These are phyloP conservation scores for Congeria kusceri DNA, from an alignment of 2,888 invertebrate genomes.

Conservation along the genomic window DNA sequence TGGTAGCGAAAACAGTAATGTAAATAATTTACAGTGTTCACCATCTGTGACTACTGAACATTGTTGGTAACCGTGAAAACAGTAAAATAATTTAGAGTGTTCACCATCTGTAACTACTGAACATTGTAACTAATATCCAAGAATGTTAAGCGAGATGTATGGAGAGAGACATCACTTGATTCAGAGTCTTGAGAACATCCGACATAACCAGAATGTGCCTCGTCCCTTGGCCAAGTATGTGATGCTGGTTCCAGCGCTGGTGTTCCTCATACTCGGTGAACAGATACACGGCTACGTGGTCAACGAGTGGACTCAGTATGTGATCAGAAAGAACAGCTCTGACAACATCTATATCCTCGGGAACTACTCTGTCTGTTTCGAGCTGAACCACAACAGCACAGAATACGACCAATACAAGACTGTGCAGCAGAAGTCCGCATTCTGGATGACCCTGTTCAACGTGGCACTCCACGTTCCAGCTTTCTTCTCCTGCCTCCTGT, in stretches of 20 bases:
- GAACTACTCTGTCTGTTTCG: conserved; percentile 21
- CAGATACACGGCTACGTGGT: conserved; percentile 36
- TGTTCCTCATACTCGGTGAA: conserved; percentile 17
- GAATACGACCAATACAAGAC: conserved; percentile 14
- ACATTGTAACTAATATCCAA: too few species aligned
- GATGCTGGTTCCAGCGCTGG: conserved; percentile 14
- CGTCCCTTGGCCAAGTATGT: conserved; percentile 4
- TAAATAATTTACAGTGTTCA: too few species aligned
- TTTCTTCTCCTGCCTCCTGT: conserved; percentile 30
- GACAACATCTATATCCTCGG: background rate
- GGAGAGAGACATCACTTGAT: too few species aligned
- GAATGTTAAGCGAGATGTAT: too few species aligned
- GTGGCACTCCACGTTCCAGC: conserved; percentile 28
- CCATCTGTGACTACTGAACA: too few species aligned
- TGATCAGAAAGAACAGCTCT: conserved; percentile 19
- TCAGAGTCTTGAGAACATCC: too few species aligned
- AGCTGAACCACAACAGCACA: conserved; percentile 7
- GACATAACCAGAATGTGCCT: too few species aligned
- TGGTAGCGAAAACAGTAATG: too few species aligned
- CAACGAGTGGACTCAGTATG: conserved; percentile 53
- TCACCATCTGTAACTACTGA: too few species aligned
- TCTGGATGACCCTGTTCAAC: conserved; percentile 33
- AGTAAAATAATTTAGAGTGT: too few species aligned
- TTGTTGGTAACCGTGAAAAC: too few species aligned
- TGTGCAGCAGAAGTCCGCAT: conserved; percentile 36